Evolutionary conservation across 2,888 invertebrate species (phyloP), one percentile per base, ranked within the genome.

Genomic region (Uropetala carovei): DNA sequence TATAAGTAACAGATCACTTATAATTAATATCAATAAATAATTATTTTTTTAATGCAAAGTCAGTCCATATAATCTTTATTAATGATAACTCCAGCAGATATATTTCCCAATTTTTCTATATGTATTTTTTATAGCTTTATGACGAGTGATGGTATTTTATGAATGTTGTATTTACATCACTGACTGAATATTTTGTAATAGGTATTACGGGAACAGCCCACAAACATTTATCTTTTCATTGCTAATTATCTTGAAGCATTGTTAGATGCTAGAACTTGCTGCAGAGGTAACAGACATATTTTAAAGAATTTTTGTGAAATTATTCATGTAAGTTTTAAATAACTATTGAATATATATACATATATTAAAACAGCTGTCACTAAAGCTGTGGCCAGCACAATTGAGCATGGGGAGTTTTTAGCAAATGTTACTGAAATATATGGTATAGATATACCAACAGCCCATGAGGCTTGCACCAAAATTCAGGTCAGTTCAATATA

Each of bases 181-280:
- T 43, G 5, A 43, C 5, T 43, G 43, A 43, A 5, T 83, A 11
- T 27, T 57, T 43, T 89, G 16, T 22, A 5, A 10, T 43, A 89
- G 89, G 89, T 89, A 4, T 60, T 89, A 8, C 18, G 64, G 16
- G 43, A 22, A n/a, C 89, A 89, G 56, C 89, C 89, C 18, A 64
- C 10, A 43, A 30, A 89, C 18, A 27, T 89, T n/a, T 68, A 68
- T 60, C 43, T 89, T 18, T 89, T 89, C 56, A 89, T 89, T 43
- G 89, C 89, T 10, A 89, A 89, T 43, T 89, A 89, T 89, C 64
- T 89, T 22, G 89, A 89, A 18, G 89, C 64, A 16, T 16, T 89
- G 43, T 68, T 68, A n/a, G 89, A 89, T 89, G 64, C 89, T 43
- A 13, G 89, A 43, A 68, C 14, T n/a, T 43, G 18, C 56, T 89